Percentiles rank a stretch among this genome's conserved stretches.
Evolutionary conservation across 2,797 vertebrate species (phyloP).

Genomic region (Pangasius mekongensis): DNA sequence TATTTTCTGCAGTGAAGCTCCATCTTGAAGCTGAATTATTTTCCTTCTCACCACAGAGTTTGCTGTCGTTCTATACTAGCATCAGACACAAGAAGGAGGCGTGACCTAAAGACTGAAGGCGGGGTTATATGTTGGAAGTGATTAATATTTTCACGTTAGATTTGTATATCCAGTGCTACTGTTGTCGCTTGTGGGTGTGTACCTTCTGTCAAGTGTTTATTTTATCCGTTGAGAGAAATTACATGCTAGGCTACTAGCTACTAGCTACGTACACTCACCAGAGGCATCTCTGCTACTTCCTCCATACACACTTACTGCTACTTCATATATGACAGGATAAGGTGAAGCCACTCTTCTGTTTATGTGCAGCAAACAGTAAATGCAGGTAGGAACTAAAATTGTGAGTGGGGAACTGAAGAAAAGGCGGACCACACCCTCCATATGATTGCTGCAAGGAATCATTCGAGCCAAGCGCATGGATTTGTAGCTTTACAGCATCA

Average conservation of each 20-base stretch:
- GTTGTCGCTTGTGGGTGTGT: not conserved
- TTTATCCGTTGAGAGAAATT: not conserved
- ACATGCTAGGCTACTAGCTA: not conserved
- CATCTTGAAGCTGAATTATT: too few relatives aligned
- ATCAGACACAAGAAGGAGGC: not conserved
- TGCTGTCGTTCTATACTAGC: not conserved
- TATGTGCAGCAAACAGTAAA: too few relatives aligned
- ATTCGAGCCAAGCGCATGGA: not conserved
- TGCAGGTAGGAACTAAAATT: not conserved
- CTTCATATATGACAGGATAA: not conserved
- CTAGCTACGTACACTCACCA: not conserved
- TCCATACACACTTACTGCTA: too few relatives aligned
- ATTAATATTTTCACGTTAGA: not conserved
- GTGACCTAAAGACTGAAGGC: not conserved
- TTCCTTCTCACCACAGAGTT: too few relatives aligned
- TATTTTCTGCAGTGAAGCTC: not conserved
- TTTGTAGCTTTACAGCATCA: not conserved
- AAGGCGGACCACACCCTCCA: not conserved
- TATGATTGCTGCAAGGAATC: too few relatives aligned
- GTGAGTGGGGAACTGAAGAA: not conserved
- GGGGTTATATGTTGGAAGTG: not conserved
- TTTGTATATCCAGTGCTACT: not conserved
- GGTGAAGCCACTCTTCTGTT: too few relatives aligned
- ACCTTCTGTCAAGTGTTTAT: not conserved
- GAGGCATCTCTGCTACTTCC: not conserved